A percentile compares a stretch with the other conserved stretches of the same genome.
Conservation (phyloP, 1,140 invertebrate genomes). For the Aphelinus atriplicis region DNA sequence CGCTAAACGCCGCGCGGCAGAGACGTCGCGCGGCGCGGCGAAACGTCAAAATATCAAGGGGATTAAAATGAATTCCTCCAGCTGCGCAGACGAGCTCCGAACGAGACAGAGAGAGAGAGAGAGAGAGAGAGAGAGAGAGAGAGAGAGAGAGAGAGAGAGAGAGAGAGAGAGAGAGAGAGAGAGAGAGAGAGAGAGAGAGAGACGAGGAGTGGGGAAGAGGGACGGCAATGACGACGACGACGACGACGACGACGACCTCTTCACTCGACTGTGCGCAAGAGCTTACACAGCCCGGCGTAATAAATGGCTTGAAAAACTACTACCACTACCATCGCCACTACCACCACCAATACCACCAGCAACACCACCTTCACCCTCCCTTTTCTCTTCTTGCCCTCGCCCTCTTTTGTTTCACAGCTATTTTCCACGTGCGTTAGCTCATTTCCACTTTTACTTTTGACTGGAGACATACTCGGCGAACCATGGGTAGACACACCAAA, state of each 20-base stretch:
- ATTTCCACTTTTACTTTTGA: too few relatives aligned
- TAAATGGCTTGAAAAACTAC: conserved; percentile 25
- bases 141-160: not conserved
- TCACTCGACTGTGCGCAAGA: conserved; percentile 4
- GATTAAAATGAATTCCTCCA: conserved; percentile 27
- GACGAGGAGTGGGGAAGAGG: too few relatives aligned
- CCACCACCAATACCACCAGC: not conserved
- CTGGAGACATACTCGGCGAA: too few relatives aligned
- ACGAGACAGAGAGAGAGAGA: not conserved
- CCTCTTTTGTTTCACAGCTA: not conserved
- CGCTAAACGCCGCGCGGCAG: too few relatives aligned
- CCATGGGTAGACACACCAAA: too few relatives aligned
- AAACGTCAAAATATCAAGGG: conserved; percentile 15
- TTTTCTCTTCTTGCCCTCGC: not conserved
- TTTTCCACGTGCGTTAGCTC: not conserved
- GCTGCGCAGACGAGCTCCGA: not conserved
- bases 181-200: not conserved
- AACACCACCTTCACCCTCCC: not conserved
- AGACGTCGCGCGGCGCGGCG: too few relatives aligned
- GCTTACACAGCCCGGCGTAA: conserved; percentile 1
- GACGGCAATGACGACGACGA: too few relatives aligned
- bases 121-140: conserved; percentile 5
- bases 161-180: not conserved
- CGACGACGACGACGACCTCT: conserved; percentile 14
- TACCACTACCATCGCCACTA: not conserved